These are phyloP conservation scores for Meleagris gallopavo DNA, from an alignment of 2,113 vertebrate genomes.

Conservation along the genomic window DNA sequence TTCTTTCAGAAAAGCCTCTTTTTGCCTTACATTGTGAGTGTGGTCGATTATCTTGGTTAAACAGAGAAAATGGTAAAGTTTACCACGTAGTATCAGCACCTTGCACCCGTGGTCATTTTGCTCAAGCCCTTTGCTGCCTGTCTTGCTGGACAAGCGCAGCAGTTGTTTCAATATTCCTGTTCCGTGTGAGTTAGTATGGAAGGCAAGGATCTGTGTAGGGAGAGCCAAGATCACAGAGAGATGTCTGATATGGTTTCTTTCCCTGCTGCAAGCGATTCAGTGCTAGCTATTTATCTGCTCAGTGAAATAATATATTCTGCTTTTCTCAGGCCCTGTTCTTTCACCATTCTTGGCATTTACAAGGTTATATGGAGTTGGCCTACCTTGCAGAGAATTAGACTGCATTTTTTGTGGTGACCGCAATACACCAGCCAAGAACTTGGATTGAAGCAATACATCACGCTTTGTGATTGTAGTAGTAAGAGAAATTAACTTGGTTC, in stretches of 20 bases:
- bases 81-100: neutral
- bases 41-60: neutral
- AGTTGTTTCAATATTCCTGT: neutral
- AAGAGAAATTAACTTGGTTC: neutral
- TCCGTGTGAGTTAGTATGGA: neutral
- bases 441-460: neutral
- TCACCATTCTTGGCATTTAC: neutral
- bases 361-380: neutral
- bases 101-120: rapidly evolving
- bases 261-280: neutral
- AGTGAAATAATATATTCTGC: rapidly evolving
- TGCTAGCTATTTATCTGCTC: neutral
- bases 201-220: neutral
- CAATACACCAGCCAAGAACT: neutral
- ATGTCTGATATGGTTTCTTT: neutral
- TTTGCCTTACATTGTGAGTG: neutral
- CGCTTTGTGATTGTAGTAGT: neutral
- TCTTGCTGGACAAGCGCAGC: neutral
- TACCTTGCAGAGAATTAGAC: neutral
- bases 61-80: neutral
- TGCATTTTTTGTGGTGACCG: neutral
- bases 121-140: neutral
- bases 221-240: neutral
- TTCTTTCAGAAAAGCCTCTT: neutral
- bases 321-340: neutral